Conservation (phyloP, 2,113 vertebrate genomes). For the Herpetotheres cachinnans region DNA sequence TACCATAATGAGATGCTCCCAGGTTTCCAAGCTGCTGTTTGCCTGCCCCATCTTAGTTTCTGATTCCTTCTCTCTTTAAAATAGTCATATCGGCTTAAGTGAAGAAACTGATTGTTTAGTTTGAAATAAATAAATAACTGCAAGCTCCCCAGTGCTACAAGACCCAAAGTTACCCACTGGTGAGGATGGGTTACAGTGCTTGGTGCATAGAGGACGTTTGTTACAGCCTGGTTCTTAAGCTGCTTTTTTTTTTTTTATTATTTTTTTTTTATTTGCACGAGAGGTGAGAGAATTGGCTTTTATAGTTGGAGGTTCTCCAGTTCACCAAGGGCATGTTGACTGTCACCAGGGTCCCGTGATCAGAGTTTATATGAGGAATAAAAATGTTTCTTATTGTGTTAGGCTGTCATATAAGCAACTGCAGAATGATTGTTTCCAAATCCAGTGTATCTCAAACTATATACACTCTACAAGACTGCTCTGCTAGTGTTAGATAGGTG, state of each 20-base stretch:
- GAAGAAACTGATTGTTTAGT: neutral
- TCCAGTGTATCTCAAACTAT: neutral
- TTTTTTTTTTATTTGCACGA: neutral
- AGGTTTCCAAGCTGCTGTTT: neutral
- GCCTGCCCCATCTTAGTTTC: neutral
- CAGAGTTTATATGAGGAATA: neutral
- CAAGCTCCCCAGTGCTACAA: neutral
- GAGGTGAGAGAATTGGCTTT: neutral
- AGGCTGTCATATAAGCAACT: neutral
- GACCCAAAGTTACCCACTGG: neutral
- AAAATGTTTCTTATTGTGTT: neutral
- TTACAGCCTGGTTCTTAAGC: neutral
- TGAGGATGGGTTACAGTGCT: neutral
- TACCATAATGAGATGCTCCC: neutral
- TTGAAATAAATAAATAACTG: neutral
- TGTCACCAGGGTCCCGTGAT: neutral
- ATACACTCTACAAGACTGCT: neutral
- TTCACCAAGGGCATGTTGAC: neutral
- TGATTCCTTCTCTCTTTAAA: neutral
- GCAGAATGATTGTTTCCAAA: neutral
- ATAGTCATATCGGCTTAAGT: neutral
- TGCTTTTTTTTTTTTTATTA: neutral
- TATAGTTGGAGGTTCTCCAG: neutral
- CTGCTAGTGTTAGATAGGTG: neutral
- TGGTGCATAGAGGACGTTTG: rapidly evolving